These are phyloP conservation scores for Phrynocephalus forsythii DNA, from an alignment of 2,797 vertebrate species.

Conservation along the genomic window DNA sequence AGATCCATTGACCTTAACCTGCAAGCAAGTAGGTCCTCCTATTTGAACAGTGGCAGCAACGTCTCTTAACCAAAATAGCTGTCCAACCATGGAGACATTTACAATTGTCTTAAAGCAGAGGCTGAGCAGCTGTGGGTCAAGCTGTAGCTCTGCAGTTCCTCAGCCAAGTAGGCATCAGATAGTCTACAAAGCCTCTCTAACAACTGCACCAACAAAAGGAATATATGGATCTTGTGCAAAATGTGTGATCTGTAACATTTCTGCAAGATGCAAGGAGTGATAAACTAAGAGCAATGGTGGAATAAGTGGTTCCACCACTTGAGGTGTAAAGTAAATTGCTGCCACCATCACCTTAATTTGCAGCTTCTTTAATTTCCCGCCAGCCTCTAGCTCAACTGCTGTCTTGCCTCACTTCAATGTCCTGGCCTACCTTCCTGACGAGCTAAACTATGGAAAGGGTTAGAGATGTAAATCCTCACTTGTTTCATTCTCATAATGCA, in stretches of 20 bases:
- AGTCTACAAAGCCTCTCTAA: not conserved
- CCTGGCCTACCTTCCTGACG: too few relatives aligned
- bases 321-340: too few relatives aligned
- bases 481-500: too few relatives aligned
- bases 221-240: not conserved
- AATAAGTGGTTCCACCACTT: too few relatives aligned
- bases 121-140: not conserved
- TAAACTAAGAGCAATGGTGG: not conserved
- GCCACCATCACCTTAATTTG: too few relatives aligned
- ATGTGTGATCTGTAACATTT: not conserved
- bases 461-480: too few relatives aligned
- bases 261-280: not conserved
- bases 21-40: not conserved
- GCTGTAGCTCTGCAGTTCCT: not conserved
- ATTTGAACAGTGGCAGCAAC: not conserved
- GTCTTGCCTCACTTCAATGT: too few relatives aligned
- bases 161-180: not conserved
- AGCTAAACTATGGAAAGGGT: too few relatives aligned
- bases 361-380: too few relatives aligned
- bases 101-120: not conserved
- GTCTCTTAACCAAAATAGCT: not conserved
- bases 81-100: not conserved
- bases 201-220: not conserved
- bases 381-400: too few relatives aligned
- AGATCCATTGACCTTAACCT: not conserved